Evolutionary conservation across 92 coral and sea anemone species (phyloP).

Genomic region (Virgularia gustaviana): DNA sequence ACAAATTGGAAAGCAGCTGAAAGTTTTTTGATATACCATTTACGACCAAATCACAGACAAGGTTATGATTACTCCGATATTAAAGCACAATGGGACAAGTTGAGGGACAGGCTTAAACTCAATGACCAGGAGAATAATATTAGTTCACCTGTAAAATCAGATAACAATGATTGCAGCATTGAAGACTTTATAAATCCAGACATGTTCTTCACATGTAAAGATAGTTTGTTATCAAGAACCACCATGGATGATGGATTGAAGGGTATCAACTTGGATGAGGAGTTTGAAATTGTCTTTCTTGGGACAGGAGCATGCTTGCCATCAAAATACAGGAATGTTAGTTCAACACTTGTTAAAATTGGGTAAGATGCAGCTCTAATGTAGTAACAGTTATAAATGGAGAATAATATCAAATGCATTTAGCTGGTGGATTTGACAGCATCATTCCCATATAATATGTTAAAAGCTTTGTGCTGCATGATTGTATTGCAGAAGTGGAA

Average conservation of each 20-base stretch:
- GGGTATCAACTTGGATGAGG: slow-evolving; percentile 32
- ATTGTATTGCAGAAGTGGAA: no score
- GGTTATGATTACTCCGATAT: slow-evolving; percentile 70
- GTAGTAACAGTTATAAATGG: no score
- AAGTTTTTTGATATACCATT: slow-evolving; percentile 65
- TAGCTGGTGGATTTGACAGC: no score
- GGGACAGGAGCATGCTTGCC: slow-evolving; percentile 94
- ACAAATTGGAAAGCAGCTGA: slow-evolving; percentile 63
- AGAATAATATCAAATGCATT: no score
- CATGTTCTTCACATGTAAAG: no score
- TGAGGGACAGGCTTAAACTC: no score
- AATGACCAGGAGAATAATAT: slow-evolving; percentile 40
- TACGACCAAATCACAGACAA: slow-evolving; percentile 68
- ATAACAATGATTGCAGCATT: no score
- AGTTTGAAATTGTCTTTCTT: slow-evolving; percentile 79
- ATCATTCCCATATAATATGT: no score
- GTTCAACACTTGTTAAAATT: slow-evolving; percentile 71
- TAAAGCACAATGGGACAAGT: slow-evolving; percentile 45
- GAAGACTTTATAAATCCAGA: slow-evolving; percentile 26
- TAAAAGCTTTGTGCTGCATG: no score
- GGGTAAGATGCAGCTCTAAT: slow-evolving; percentile 63
- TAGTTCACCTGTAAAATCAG: background rate
- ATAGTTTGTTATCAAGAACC: no score
- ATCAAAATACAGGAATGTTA: slow-evolving; percentile 92
- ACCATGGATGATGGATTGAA: background rate